Conservation (phyloP, 1,140 invertebrate species). For the Marisa cornuarietis region DNA sequence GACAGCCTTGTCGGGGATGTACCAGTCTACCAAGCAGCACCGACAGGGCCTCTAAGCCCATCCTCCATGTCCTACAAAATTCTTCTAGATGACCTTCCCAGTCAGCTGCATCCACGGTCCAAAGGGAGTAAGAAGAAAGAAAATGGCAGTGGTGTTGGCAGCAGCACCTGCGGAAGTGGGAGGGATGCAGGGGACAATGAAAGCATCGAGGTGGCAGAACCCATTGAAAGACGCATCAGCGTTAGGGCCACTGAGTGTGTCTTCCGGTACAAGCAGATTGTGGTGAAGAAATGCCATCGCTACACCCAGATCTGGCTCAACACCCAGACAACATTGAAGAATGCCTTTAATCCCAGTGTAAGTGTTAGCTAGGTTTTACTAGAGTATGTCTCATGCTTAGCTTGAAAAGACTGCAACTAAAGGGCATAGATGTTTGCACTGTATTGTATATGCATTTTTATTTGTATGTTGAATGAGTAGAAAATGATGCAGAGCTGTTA, state of each 20-base stretch:
- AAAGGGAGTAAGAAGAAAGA: constrained; percentile 40
- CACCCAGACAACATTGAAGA: constrained; percentile 60
- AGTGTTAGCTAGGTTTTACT: neutral
- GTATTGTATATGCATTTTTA: too few species aligned
- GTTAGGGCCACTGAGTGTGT: constrained; percentile 61
- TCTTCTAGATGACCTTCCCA: constrained; percentile 52
- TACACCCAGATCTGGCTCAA: constrained; percentile 64
- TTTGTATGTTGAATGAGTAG: too few species aligned
- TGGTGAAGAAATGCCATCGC: constrained; percentile 61
- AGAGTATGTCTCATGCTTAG: neutral
- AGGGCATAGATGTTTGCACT: too few species aligned
- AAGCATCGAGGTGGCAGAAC: constrained; percentile 14
- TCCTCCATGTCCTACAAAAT: constrained; percentile 56
- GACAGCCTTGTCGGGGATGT: constrained; percentile 46
- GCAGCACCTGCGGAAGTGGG: constrained; percentile 8
- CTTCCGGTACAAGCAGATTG: constrained; percentile 64
- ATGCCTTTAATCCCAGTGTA: constrained; percentile 64
- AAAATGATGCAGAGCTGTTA: too few species aligned
- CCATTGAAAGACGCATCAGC: constrained; percentile 56
- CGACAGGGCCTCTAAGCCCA: constrained; percentile 52
- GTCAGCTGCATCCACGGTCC: constrained; percentile 42
- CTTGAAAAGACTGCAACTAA: neutral
- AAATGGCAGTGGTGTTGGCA: constrained; percentile 26
- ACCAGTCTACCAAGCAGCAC: constrained; percentile 35
- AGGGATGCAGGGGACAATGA: neutral